Conservation (phyloP, 2,888 invertebrate species). For the Hydrotaea diabolus region DNA sequence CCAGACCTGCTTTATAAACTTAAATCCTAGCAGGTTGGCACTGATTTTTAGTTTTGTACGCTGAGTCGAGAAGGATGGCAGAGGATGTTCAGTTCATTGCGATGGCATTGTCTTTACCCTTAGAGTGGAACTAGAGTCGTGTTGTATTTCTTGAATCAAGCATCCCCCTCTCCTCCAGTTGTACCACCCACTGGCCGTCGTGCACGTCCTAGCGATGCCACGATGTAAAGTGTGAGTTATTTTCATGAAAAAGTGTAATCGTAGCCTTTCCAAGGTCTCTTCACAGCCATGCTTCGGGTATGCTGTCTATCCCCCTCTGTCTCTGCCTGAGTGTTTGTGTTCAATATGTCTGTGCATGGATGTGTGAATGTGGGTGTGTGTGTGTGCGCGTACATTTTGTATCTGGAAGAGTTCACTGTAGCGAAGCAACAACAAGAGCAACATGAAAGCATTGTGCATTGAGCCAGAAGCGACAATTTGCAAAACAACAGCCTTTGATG, state of each 20-base stretch:
- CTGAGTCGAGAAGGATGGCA: no score
- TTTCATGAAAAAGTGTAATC: slow-evolving; percentile 6
- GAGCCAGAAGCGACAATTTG: slow-evolving; percentile 69
- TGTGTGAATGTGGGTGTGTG: slow-evolving; percentile 16
- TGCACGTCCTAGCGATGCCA: no score
- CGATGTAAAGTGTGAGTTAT: slow-evolving; percentile 23
- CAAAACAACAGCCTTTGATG: slow-evolving; percentile 67
- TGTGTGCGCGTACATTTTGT: no score
- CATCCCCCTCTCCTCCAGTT: no score
- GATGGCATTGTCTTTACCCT: neutral
- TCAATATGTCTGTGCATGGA: neutral
- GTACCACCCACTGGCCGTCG: no score
- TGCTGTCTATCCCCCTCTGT: slow-evolving; percentile 11
- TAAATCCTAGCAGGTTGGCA: slow-evolving; percentile 15
- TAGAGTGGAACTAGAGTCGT: neutral
- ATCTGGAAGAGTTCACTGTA: neutral
- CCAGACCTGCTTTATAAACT: neutral
- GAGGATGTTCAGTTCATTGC: neutral
- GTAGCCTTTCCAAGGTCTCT: slow-evolving; percentile 23
- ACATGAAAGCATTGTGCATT: slow-evolving; percentile 44
- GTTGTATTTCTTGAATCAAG: no score
- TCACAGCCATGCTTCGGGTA: slow-evolving; percentile 13
- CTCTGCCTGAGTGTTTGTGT: neutral
- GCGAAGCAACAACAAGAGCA: slow-evolving; percentile 33
- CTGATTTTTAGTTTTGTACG: slow-evolving; percentile 21